These are phyloP conservation scores for Lucilia sericata DNA, from an alignment of 1,140 invertebrate species.

Conservation along the genomic window DNA sequence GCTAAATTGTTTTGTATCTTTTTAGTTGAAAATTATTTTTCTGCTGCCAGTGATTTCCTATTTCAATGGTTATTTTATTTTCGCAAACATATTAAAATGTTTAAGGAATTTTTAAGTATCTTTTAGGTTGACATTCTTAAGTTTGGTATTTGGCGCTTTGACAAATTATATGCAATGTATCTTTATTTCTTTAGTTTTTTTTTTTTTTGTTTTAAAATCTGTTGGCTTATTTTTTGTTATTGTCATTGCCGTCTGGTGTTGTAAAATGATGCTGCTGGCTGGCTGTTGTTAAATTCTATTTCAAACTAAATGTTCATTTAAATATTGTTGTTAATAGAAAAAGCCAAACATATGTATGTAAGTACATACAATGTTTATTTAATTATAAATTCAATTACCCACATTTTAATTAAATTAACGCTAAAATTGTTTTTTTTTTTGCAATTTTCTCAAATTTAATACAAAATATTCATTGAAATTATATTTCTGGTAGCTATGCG, in stretches of 20 bases:
- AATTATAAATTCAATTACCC: conserved; percentile 22
- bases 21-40: background rate
- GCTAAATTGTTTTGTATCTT: conserved; percentile 17
- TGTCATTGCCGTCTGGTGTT: background rate
- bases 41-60: no score
- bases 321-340: conserved; percentile 19
- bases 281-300: background rate
- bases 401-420: conserved; percentile 39
- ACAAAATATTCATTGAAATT: background rate
- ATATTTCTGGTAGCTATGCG: background rate
- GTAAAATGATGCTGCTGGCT: conserved; percentile 2
- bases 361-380: conserved; percentile 9
- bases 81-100: conserved; percentile 19
- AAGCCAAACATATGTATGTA: background rate
- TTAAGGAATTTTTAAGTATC: conserved; percentile 42
- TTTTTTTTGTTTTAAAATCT: background rate
- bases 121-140: conserved; percentile 44
- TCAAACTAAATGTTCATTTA: background rate
- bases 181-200: background rate
- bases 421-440: conserved; percentile 3
- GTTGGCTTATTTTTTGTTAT: background rate
- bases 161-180: conserved; percentile 41
- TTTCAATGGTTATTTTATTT: background rate
- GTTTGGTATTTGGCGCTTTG: conserved; percentile 45
- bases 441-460: background rate